Base-by-base conservation (phyloP, 2,797 vertebrate genomes). In the Eulemur albifrons region DNA sequence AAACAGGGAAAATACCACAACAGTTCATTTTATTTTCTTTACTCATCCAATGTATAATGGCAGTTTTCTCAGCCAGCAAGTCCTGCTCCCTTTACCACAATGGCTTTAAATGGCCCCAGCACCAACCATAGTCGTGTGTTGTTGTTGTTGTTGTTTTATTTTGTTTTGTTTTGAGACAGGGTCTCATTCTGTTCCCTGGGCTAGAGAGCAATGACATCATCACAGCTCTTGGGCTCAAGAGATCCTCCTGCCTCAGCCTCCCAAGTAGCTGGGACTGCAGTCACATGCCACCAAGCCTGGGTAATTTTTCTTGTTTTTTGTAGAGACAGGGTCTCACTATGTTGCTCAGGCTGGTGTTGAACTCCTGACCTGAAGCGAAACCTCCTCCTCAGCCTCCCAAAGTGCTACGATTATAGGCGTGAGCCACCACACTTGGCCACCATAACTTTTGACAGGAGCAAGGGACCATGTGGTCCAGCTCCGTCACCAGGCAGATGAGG, bases 11-110 rank as follows among this genome's bases (percentile, higher is more conserved):
- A 43, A 86, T 50, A 88, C 11, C 9, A 18, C 2, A 57, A 7
- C 72, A 45, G 63, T 76, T 93, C 54, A 57, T 92, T 93, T 87
- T 82, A 77, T 57, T 91, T 88, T 83, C 59, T 93, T 91, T 84
- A 77, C 1, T 90, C 61, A 94, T 59, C 73, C 72, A 77, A 43
- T 15, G 3, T 86, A 89, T 90, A 93, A 80, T 69, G 50, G 21
- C 38, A 45, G 2, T 96, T 95, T 94, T 45, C 65, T 75, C 45
- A 87, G 17, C 25, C 61, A 86, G 18, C n/a, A 75, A 38, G n/a
- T 88, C 48, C 70, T 32, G 32, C 0, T 81, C 27, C 23, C 45
- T 69, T 61, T 91, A 91, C 70, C 88, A 96, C 95, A 93, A 79
- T 25, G 43, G 6, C 38, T 93, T 79, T 82, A 72, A 95, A 40